A percentile compares a stretch with the other conserved stretches of the same genome.
phyloP scores from a whole-genome alignment of 2,797 vertebrate genomes.

The Limnodromus scolopaceus region DNA sequence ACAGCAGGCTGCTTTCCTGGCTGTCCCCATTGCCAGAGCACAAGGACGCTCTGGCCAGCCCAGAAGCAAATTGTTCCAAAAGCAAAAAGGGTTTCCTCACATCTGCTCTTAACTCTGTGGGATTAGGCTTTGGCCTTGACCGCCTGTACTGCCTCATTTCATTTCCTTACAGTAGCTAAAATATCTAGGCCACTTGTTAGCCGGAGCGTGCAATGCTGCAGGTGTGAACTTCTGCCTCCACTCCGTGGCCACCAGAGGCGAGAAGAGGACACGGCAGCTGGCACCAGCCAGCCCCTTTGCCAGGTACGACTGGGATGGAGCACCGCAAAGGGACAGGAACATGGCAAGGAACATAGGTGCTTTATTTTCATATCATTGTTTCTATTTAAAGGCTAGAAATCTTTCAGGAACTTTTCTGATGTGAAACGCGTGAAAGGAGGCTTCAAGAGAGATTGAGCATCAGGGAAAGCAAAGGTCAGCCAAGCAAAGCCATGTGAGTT shows the following conservation, averaged over 20 bases:
- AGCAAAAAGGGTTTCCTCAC: background rate
- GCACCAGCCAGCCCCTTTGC: background rate
- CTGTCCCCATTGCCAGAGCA: background rate
- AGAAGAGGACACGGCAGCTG: background rate
- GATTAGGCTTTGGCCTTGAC: background rate
- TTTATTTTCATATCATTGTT: background rate
- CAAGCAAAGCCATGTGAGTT: rapidly evolving
- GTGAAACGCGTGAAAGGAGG: background rate
- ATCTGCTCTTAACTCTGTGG: background rate
- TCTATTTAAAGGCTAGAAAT: background rate
- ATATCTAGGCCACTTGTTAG: background rate
- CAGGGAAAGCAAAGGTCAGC: background rate
- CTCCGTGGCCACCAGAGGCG: background rate
- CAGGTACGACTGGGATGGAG: rapidly evolving
- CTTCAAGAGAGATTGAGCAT: background rate
- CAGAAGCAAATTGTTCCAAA: background rate
- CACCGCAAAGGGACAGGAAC: rapidly evolving
- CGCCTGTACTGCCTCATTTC: background rate
- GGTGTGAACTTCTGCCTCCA: background rate
- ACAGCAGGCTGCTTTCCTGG: background rate
- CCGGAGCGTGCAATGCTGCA: background rate
- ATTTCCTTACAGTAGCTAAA: background rate
- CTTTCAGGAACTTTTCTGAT: background rate
- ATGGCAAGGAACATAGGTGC: rapidly evolving
- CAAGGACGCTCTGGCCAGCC: background rate